Base-by-base conservation (phyloP, 2,113 vertebrate genomes). In the Calcarius ornatus region DNA sequence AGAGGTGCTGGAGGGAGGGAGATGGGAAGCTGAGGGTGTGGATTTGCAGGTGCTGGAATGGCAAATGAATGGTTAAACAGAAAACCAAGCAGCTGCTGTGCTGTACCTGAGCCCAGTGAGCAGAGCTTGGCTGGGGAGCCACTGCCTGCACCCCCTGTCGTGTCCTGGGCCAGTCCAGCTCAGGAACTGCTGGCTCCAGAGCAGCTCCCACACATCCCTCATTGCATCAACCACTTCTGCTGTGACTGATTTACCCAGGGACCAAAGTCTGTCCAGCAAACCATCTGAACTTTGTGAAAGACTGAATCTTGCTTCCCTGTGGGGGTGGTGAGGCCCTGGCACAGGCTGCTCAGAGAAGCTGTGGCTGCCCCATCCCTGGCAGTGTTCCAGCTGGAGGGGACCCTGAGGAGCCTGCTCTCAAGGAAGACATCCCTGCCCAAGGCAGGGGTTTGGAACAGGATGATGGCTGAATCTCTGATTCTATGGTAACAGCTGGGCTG, bases 81-180 rank as follows among this genome's bases (percentile, higher is more conserved):
- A 43, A 61, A 61, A 4, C 5, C 11, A 23, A 73, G 18, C 43
- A 38, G 25, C 21, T 33, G 3, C 35, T 65, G 31, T 1, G 3
- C 72, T 50, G 57, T 16, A 13, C 21, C 23, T 11, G 57, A 31
- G 73, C 5, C 0, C n/a, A 19, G 42, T 4, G 42, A 51, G 13
- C 80, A 68, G 10, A 64, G 48, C 16, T 77, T 4, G 4, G 1
- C 4, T 47, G n/a, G 30, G 47, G 37, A 80, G 31, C 25, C 56
- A 14, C 42, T 1, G 0, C 12, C 24, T 1, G 13, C 31, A 8
- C 19, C 53, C 64, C 81, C 80, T 17, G 20, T 2, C 0, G 0
- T 22, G 20, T 6, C n/a, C 73, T 2, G 0, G 6, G 25, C 4
- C 27, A 9, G 33, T 21, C 75, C 15, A 31, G 40, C n/a, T 66